phyloP scores from a whole-genome alignment of 2,888 invertebrate genomes.

The Pediacus dermestoides region DNA sequence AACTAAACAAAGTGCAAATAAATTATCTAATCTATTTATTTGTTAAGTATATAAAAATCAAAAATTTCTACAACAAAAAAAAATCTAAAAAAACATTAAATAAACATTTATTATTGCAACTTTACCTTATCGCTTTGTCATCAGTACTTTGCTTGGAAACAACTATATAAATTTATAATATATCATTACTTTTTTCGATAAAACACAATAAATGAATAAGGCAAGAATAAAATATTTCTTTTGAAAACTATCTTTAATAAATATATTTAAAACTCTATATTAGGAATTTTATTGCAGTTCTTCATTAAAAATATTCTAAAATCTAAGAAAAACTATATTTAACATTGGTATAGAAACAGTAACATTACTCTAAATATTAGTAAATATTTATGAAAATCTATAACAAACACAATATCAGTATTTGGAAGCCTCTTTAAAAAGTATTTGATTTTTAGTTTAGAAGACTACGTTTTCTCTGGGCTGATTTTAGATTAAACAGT shows the following conservation, averaged over 20 bases:
- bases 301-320: constrained; percentile 19
- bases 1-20: constrained; percentile 40
- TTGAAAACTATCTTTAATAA: constrained; percentile 14
- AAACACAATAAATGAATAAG: constrained; percentile 16
- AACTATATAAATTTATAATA: constrained; percentile 17
- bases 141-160: constrained; percentile 24
- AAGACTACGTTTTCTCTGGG: too few relatives aligned
- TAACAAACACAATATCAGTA: too few relatives aligned
- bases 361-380: too few relatives aligned
- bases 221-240: constrained; percentile 28
- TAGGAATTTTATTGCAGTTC: too few relatives aligned
- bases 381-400: too few relatives aligned
- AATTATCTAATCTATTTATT: constrained; percentile 37
- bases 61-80: constrained; percentile 21
- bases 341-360: constrained; percentile 26
- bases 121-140: constrained; percentile 33
- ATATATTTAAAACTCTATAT: too few relatives aligned
- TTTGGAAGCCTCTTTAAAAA: too few relatives aligned
- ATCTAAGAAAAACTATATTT: constrained; percentile 21
- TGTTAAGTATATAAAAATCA: constrained; percentile 28
- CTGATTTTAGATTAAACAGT: too few relatives aligned
- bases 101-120: constrained; percentile 28
- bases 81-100: constrained; percentile 13
- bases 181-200: too few relatives aligned
- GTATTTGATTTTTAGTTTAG: too few relatives aligned